phyloP scores from a whole-genome alignment of 2,797 vertebrate species.

The Acanthiza pusilla region DNA sequence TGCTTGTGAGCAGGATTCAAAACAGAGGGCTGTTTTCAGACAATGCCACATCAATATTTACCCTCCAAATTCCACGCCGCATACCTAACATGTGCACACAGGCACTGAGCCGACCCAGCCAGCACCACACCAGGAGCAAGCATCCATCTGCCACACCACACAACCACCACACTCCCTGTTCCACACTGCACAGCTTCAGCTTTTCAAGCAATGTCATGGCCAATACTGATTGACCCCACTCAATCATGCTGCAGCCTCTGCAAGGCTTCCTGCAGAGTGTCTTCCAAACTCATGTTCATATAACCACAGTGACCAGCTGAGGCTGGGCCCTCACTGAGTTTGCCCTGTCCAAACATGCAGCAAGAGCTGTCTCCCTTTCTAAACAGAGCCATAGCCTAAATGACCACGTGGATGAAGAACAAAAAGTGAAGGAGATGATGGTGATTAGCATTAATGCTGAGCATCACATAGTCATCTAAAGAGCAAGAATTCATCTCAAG shows the following conservation, averaged over 20 bases:
- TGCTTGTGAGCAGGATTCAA: not conserved
- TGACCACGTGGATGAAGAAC: not conserved
- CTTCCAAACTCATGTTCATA: not conserved
- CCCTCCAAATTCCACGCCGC: not conserved
- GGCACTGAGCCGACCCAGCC: not conserved
- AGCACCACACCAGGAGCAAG: not conserved
- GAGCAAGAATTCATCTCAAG: not conserved
- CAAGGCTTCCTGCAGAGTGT: not conserved
- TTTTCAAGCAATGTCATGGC: not conserved
- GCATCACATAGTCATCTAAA: not conserved
- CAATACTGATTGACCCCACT: not conserved
- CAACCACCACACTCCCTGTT: not conserved
- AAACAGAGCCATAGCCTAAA: not conserved
- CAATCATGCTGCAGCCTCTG: not conserved
- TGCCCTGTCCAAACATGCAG: not conserved
- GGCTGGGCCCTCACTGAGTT: not conserved
- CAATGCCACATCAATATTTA: constrained; percentile 33
- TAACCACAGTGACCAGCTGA: not conserved
- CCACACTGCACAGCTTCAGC: not conserved
- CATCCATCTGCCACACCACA: not conserved
- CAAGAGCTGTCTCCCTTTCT: not conserved
- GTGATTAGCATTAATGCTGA: not conserved
- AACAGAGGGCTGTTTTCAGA: constrained; percentile 32
- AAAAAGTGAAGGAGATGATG: not conserved
- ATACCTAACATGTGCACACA: constrained; percentile 26